Evolutionary conservation across 2,797 vertebrate species (phyloP).

Genomic region (Anisognathus igniventris): DNA sequence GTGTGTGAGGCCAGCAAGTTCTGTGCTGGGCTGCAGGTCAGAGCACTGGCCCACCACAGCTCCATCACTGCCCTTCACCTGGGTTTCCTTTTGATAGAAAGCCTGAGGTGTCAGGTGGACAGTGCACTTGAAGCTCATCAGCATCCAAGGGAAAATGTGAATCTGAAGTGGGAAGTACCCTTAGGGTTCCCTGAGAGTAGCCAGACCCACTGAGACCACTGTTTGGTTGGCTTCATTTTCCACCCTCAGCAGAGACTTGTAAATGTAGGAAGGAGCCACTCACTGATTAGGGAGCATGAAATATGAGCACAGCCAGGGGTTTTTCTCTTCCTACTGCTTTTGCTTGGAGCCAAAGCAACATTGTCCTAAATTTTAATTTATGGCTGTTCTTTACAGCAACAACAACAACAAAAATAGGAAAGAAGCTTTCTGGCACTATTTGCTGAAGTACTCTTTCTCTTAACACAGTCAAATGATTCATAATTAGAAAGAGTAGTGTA

Average conservation of each 20-base stretch:
- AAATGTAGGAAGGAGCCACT: background rate
- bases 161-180: background rate
- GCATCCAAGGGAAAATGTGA: background rate
- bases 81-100: background rate
- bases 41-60: rapidly evolving
- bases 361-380: conserved; percentile 63
- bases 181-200: background rate
- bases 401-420: conserved; percentile 12
- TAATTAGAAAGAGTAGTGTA: conserved; percentile 65
- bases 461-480: conserved; percentile 54
- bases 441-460: conserved; percentile 46
- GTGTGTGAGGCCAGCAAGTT: background rate
- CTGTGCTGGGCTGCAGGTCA: background rate
- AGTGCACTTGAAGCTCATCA: background rate
- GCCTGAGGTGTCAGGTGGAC: background rate
- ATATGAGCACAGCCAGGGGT: conserved; percentile 1
- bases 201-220: background rate
- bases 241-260: background rate
- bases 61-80: rapidly evolving
- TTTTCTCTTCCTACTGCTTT: conserved; percentile 34
- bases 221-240: background rate
- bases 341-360: conserved; percentile 36
- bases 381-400: conserved; percentile 44
- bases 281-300: conserved; percentile 32
- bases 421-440: conserved; percentile 56